Conservation (phyloP, 1,140 invertebrate species). For the Neodiprion fabricii region DNA sequence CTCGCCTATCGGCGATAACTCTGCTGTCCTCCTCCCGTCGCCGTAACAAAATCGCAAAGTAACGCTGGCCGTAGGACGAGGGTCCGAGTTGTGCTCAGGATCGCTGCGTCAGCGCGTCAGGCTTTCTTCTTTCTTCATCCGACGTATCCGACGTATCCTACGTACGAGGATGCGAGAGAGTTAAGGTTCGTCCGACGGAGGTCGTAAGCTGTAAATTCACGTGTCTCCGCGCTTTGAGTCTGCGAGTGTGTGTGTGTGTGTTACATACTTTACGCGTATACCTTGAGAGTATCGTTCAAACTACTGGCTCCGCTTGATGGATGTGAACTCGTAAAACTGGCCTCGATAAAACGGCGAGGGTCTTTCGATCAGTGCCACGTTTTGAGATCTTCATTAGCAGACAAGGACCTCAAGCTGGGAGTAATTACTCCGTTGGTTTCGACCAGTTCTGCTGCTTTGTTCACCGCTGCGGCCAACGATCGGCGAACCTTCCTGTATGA, state of each 20-base stretch:
- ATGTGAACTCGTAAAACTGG: constrained; percentile 7
- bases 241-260: background rate
- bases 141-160: background rate
- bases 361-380: background rate
- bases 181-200: background rate
- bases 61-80: background rate
- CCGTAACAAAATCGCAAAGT: background rate
- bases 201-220: no score
- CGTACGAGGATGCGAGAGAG: background rate
- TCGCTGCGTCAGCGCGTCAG: background rate
- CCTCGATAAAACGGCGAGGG: constrained; percentile 7
- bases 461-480: background rate
- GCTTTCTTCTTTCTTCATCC: background rate
- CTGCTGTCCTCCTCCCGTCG: background rate
- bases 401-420: constrained; percentile 25
- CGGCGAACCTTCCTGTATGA: background rate
- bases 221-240: background rate
- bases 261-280: no score
- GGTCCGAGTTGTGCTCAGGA: background rate
- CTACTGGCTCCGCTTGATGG: background rate
- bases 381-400: constrained; percentile 36
- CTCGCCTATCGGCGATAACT: background rate
- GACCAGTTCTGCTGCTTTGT: background rate
- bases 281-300: background rate
- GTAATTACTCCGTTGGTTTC: constrained; percentile 28